These are phyloP conservation scores for Albula glossodonta DNA, from an alignment of 2,113 vertebrate genomes.

Conservation along the genomic window DNA sequence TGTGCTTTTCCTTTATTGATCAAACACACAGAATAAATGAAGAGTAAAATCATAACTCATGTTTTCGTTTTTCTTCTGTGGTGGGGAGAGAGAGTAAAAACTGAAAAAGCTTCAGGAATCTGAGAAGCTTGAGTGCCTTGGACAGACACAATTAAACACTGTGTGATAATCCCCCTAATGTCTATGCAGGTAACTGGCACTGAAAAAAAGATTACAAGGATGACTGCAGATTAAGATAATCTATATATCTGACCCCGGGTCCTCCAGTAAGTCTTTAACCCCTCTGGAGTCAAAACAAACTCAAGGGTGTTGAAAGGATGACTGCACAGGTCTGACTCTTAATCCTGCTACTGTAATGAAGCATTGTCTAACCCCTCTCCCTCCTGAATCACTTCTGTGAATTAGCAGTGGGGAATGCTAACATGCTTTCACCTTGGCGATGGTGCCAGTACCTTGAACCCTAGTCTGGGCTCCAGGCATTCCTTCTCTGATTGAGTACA, in stretches of 20 bases:
- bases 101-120: neutral
- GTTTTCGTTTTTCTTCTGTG: neutral
- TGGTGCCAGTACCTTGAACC: neutral
- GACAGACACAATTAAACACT: neutral
- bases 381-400: neutral
- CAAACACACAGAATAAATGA: neutral
- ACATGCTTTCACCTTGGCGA: neutral
- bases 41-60: neutral
- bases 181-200: neutral
- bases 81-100: neutral
- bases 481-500: too few species aligned
- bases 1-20: neutral
- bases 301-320: neutral
- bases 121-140: neutral
- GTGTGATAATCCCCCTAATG: neutral
- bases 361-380: neutral
- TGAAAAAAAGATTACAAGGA: neutral
- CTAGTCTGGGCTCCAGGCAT: too few species aligned
- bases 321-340: neutral
- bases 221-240: neutral
- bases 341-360: neutral
- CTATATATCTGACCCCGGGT: neutral
- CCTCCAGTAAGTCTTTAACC: neutral
- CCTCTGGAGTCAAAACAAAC: neutral
- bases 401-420: neutral